Conservation (phyloP, 2,113 vertebrate species). For the Grantiella picta region DNA sequence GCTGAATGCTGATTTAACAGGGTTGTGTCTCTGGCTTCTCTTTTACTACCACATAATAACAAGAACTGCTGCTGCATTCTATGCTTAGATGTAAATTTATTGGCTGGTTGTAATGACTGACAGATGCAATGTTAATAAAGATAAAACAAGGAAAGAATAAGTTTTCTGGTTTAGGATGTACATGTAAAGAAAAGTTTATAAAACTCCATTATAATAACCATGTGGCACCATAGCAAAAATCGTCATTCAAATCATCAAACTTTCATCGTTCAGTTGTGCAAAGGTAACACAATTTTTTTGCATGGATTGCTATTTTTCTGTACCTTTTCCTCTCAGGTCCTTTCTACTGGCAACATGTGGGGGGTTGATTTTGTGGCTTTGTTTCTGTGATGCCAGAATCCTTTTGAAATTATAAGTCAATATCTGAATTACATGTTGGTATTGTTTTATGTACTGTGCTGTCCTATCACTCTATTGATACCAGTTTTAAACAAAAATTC, state of each 20-base stretch:
- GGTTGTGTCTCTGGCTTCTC: not conserved
- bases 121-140: not conserved
- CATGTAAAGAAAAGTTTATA: not conserved
- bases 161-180: not conserved
- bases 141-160: not conserved
- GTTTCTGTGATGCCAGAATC: not conserved
- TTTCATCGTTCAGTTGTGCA: not conserved
- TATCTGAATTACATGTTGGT: not conserved
- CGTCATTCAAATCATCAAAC: no score
- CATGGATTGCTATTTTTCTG: not conserved
- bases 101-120: not conserved
- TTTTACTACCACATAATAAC: not conserved
- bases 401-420: not conserved
- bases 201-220: not conserved
- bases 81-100: not conserved
- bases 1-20: not conserved
- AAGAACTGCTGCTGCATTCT: not conserved
- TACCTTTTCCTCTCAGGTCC: not conserved
- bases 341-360: not conserved
- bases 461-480: not conserved
- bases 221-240: not conserved
- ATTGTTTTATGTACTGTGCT: accelerated
- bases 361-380: not conserved
- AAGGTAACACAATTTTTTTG: not conserved
- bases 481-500: not conserved